A percentile compares a stretch with the other conserved stretches of the same genome.
These are phyloP conservation scores for Conomelus anceps DNA, from an alignment of 2,888 invertebrate species.

Conservation along the genomic window DNA sequence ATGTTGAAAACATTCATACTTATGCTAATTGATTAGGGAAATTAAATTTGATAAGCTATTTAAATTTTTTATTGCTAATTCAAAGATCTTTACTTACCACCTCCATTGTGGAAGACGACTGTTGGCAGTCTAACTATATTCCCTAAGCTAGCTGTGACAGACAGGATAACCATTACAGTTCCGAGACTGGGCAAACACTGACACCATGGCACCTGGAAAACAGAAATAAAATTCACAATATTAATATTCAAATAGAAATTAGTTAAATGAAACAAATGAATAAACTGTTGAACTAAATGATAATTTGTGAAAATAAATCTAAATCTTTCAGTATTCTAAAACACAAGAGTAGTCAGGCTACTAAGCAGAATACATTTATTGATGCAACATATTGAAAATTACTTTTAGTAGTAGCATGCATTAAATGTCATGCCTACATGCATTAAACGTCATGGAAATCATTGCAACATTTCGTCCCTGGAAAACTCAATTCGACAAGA, in stretches of 20 bases:
- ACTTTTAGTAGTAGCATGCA: no score
- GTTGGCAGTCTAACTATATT: conserved; percentile 55
- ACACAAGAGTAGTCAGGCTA: no score
- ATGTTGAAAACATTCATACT: no score
- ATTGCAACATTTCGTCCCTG: no score
- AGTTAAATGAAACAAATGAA: neutral
- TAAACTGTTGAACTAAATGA: neutral
- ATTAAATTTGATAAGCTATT: neutral
- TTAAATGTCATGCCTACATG: no score
- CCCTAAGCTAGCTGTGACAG: conserved; percentile 51
- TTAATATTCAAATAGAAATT: neutral
- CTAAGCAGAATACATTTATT: no score
- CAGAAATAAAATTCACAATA: neutral
- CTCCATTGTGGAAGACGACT: conserved; percentile 52
- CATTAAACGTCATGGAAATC: no score
- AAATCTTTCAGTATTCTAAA: no score
- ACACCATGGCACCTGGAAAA: conserved; percentile 34
- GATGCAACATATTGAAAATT: no score
- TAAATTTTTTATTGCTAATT: no score
- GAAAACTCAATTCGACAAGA: no score
- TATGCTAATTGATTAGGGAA: neutral
- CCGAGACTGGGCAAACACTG: conserved; percentile 41
- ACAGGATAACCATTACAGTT: conserved; percentile 48
- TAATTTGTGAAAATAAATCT: no score
- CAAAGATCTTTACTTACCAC: conserved; percentile 36